Conservation (phyloP, 2,113 vertebrate genomes). For the Tamias sibiricus region DNA sequence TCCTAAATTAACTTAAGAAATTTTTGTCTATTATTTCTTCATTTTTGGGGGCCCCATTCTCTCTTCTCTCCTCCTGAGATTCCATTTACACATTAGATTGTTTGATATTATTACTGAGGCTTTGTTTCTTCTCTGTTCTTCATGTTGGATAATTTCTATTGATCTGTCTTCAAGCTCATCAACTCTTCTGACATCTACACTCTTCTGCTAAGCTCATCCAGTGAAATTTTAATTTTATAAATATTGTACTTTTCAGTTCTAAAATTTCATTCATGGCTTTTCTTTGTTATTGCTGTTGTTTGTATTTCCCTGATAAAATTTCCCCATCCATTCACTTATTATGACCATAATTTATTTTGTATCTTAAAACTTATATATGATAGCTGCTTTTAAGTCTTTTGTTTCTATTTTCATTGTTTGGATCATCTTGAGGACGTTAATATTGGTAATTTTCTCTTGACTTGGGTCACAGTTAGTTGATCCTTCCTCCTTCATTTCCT, state of each 20-base stretch:
- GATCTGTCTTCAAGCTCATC: neutral
- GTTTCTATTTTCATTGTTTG: neutral
- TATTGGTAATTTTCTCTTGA: neutral
- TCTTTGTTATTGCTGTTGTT: neutral
- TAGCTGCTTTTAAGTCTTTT: neutral
- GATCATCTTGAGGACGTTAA: neutral
- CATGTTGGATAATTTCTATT: neutral
- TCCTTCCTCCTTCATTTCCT: neutral
- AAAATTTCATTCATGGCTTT: neutral
- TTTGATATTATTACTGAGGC: neutral
- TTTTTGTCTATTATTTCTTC: neutral
- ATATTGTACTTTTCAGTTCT: neutral
- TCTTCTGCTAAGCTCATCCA: neutral
- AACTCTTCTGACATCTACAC: neutral
- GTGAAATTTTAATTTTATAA: neutral
- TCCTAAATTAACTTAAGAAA: neutral
- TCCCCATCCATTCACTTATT: neutral
- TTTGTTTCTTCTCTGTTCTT: neutral
- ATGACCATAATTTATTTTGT: neutral
- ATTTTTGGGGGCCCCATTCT: neutral
- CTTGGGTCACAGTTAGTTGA: neutral
- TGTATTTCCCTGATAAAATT: neutral
- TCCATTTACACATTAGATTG: neutral
- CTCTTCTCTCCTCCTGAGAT: neutral
- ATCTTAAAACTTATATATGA: neutral